Evolutionary conservation across 2,113 vertebrate genomes (phyloP).

Genomic region (Microcebus tavaratra): DNA sequence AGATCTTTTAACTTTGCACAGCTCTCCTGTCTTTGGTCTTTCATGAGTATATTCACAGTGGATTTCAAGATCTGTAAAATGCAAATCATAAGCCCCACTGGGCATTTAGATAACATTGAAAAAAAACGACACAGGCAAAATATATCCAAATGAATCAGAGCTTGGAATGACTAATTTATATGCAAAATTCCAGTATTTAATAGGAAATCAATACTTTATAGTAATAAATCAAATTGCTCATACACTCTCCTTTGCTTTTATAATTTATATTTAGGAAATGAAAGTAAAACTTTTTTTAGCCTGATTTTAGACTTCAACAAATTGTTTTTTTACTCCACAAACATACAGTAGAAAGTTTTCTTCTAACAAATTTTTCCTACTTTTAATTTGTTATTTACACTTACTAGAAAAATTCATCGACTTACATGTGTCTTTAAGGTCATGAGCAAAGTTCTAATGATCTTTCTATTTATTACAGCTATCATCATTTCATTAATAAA

Average conservation of each 20-base stretch:
- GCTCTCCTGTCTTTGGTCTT: background rate
- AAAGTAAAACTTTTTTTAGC: background rate
- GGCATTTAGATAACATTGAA: background rate
- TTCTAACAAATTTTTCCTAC: background rate
- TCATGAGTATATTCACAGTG: background rate
- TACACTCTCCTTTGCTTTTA: background rate
- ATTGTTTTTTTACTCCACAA: background rate
- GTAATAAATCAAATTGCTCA: background rate
- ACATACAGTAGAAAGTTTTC: background rate
- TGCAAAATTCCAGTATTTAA: background rate
- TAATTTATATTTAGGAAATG: slow-evolving; percentile 19
- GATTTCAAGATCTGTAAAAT: background rate
- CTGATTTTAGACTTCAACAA: background rate
- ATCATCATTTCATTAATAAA: background rate
- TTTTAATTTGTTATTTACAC: background rate
- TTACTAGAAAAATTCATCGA: background rate
- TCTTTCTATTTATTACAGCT: background rate
- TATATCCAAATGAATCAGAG: background rate
- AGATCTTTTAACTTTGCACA: background rate
- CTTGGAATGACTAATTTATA: background rate
- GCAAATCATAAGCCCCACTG: background rate
- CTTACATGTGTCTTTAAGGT: background rate
- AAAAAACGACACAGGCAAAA: background rate
- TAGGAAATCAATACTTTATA: background rate
- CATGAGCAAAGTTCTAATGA: background rate